Percentiles rank a stretch among this genome's conserved stretches.
phyloP scores from a whole-genome alignment of 2,797 vertebrate genomes.

The Arnoldichthys spilopterus region DNA sequence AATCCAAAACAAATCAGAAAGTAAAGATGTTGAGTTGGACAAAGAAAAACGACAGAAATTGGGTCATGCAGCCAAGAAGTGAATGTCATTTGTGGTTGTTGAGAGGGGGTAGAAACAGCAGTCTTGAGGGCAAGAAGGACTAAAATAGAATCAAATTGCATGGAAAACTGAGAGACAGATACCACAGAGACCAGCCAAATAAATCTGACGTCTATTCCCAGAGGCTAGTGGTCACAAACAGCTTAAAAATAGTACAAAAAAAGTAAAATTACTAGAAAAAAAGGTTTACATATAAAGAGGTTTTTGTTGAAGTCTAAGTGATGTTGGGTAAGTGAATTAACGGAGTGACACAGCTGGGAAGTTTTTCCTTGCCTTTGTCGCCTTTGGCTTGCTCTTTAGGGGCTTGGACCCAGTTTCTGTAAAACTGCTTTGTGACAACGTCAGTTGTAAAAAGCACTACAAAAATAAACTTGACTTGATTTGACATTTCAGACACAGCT shows the following conservation, averaged over 20 bases:
- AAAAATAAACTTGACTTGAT: neutral
- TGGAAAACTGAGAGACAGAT: slow-evolving; percentile 60
- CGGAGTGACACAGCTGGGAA: too few species aligned
- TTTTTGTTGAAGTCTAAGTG: neutral
- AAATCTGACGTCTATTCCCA: slow-evolving; percentile 38
- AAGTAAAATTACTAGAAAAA: slow-evolving; percentile 5
- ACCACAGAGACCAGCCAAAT: slow-evolving; percentile 44
- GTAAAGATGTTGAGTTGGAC: neutral
- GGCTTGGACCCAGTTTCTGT: too few species aligned
- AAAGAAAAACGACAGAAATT: too few species aligned
- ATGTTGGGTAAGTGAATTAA: neutral
- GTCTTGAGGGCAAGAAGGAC: slow-evolving; percentile 58
- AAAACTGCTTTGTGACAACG: too few species aligned
- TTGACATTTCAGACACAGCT: slow-evolving; percentile 17
- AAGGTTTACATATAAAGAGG: neutral
- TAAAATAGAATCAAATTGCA: slow-evolving; percentile 70
- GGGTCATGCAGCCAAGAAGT: slow-evolving; percentile 25
- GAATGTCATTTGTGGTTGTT: slow-evolving; percentile 14
- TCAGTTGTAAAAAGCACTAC: too few species aligned
- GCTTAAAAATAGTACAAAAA: neutral
- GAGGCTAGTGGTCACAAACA: neutral
- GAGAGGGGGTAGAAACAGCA: slow-evolving; percentile 67
- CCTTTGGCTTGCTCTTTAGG: too few species aligned
- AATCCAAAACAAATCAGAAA: slow-evolving; percentile 2
- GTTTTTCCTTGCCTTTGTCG: too few species aligned